These are phyloP conservation scores for Cynaeus angustus DNA, from an alignment of 2,888 invertebrate genomes.

Conservation along the genomic window DNA sequence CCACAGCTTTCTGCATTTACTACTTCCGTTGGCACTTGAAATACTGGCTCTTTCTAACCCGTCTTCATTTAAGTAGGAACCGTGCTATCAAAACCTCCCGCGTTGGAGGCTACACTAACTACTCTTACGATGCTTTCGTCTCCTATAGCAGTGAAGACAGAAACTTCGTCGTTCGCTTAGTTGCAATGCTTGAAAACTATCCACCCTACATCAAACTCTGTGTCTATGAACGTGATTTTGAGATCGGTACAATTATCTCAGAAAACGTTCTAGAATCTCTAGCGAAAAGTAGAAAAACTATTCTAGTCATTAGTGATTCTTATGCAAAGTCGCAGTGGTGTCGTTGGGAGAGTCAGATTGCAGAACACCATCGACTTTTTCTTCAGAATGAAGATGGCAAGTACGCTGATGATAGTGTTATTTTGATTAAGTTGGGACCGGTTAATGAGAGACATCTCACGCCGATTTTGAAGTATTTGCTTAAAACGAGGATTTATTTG, in stretches of 20 bases:
- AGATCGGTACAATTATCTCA: constrained; percentile 78
- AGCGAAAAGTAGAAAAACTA: constrained; percentile 77
- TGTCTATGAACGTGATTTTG: constrained; percentile 81
- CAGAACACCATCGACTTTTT: constrained; percentile 78
- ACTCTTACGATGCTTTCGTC: constrained; percentile 77
- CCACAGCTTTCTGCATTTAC: constrained; percentile 69
- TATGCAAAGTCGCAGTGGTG: constrained; percentile 85
- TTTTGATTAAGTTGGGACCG: constrained; percentile 78
- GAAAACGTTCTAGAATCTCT: constrained; percentile 80
- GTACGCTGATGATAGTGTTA: constrained; percentile 75
- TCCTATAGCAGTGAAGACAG: constrained; percentile 78
- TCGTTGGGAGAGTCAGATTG: constrained; percentile 81
- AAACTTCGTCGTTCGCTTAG: constrained; percentile 77
- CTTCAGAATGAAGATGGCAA: constrained; percentile 72
- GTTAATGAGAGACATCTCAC: constrained; percentile 75
- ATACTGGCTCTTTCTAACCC: constrained; percentile 75
- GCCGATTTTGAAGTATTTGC: constrained; percentile 76
- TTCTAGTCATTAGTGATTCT: constrained; percentile 79
- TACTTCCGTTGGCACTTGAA: constrained; percentile 72
- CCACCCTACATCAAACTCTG: constrained; percentile 78
- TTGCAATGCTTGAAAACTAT: constrained; percentile 76
- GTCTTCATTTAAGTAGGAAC: constrained; percentile 73
- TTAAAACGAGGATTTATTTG: constrained; percentile 79
- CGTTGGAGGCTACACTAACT: constrained; percentile 63
- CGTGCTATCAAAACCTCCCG: constrained; percentile 52